phyloP scores from a whole-genome alignment of 2,113 vertebrate genomes.

The Nematolebias whitei region DNA sequence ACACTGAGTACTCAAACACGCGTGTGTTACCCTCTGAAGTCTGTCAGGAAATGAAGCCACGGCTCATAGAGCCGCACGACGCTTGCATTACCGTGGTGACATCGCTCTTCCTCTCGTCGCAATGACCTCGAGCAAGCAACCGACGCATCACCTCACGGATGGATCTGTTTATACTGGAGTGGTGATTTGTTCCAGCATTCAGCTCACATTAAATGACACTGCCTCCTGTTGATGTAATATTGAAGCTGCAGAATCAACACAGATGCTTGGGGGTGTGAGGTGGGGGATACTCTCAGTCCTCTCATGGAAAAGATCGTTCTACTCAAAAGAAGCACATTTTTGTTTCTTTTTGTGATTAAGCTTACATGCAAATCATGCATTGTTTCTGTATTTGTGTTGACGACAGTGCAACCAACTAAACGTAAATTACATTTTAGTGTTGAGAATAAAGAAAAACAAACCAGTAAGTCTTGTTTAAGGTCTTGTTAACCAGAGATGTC shows the following conservation, averaged over 20 bases:
- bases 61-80: conserved; percentile 21
- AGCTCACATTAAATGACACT: conserved; percentile 31
- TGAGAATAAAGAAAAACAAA: neutral
- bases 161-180: conserved; percentile 55
- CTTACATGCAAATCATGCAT: conserved; percentile 13
- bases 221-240: conserved; percentile 8
- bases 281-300: no score
- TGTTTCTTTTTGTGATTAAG: neutral
- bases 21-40: neutral
- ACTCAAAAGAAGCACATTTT: conserved; percentile 1
- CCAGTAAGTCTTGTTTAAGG: conserved; percentile 7
- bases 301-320: conserved; percentile 30
- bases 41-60: conserved; percentile 13
- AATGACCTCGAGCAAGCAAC: conserved; percentile 36
- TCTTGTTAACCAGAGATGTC: conserved; percentile 31
- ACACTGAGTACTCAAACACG: neutral
- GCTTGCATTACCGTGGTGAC: neutral
- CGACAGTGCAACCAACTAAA: no score
- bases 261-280: conserved; percentile 15
- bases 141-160: conserved; percentile 32
- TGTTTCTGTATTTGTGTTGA: neutral
- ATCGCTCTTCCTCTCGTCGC: conserved; percentile 23
- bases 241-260: conserved; percentile 27
- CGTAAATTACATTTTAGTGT: neutral
- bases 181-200: conserved; percentile 43